phyloP scores from a whole-genome alignment of 2,113 vertebrate genomes.

The Hydrochoerus hydrochaeris region DNA sequence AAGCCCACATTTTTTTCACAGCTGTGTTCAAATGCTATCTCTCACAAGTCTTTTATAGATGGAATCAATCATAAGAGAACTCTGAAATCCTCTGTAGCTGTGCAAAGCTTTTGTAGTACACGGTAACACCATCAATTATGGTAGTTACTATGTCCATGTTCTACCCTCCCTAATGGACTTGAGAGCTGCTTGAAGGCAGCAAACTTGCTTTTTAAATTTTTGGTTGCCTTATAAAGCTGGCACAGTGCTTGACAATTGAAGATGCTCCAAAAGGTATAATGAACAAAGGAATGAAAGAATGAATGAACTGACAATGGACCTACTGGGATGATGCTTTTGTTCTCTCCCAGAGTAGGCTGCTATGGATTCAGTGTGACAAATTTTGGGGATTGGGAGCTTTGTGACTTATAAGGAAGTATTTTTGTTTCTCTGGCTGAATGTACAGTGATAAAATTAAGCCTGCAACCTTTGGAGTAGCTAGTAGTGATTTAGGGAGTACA shows the following conservation, averaged over 20 bases:
- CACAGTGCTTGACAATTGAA: neutral
- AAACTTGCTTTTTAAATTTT: neutral
- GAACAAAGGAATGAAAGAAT: neutral
- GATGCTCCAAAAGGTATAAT: neutral
- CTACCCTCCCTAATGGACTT: neutral
- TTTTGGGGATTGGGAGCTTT: neutral
- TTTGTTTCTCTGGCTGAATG: slow-evolving; percentile 60
- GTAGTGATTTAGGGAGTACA: slow-evolving; percentile 64
- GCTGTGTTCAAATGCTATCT: neutral
- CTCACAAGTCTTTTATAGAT: neutral
- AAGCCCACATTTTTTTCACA: neutral
- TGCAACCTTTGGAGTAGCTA: slow-evolving; percentile 49
- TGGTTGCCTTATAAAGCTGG: neutral
- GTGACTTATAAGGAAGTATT: slow-evolving; percentile 70
- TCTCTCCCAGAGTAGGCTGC: neutral
- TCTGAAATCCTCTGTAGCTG: neutral
- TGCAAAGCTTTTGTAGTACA: neutral
- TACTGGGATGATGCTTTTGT: neutral
- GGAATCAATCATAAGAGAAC: neutral
- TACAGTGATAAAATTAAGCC: slow-evolving; percentile 69
- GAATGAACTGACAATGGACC: neutral
- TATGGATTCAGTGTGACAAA: neutral
- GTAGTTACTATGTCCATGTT: neutral
- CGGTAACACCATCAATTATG: neutral
- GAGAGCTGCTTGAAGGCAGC: neutral